Evolutionary conservation across 2,113 vertebrate genomes (phyloP), one percentile per base, ranked within the genome.

Genomic region (Ahaetulla prasina): DNA sequence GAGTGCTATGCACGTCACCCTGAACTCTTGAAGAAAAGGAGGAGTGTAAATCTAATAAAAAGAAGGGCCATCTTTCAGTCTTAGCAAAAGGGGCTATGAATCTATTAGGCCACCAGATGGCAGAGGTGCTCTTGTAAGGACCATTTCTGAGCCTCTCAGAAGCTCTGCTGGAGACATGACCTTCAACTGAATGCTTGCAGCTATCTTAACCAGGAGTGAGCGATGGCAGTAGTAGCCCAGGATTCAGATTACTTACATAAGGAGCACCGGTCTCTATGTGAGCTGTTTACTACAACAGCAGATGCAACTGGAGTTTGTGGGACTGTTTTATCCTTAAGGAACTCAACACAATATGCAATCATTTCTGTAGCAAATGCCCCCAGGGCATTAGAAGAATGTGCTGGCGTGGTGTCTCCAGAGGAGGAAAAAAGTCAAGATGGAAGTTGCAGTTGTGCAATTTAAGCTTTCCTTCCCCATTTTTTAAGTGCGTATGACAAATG

Each of bases 161-260:
- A 20, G 20, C 55, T 35, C 60, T 27, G 30, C 47, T 55, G 91
- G 54, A 47, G 20, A 53, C 8, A 47, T 54, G 39, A 57, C 27
- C 87, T 63, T 91, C 85, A 86, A 74, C 80, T 87, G 87, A 91
- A 49, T 84, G 52, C 86, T 49, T 60, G 85, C 85, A 91, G 22
- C 43, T 39, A 11, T 53, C 74, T 88, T 49, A 60, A 27, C 68
- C 18, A 2, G 5, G 16, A 35, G 5, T 18, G 68, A 35, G n/a
- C 1, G 16, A 63, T 88, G 5, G 87, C 30, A 30, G 55, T 90
- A 63, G 49, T 54, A 86, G 49, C 60, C 39, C 80, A n/a, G 90
- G 57, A 85, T 4, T 85, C 68, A 27, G 20, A 22, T 74, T 87
- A 68, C 55, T 93, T 87, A 91, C 74, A 84, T 39, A 91, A 89